Evolutionary conservation across 2,888 invertebrate species (phyloP).

Genomic region (Ganaspis brasiliensis): DNA sequence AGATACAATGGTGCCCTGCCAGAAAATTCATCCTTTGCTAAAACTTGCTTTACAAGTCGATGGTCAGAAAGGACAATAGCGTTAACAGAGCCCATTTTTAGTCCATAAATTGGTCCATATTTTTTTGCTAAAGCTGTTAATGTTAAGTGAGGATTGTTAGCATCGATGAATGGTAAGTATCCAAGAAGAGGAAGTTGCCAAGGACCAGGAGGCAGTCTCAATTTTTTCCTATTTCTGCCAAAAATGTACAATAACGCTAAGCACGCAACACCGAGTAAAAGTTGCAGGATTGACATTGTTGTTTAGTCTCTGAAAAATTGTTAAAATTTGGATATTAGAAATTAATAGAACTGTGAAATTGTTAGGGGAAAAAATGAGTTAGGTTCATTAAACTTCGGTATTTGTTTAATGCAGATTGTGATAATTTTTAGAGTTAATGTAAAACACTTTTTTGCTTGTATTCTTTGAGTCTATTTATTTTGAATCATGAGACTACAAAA

Average conservation of each 20-base stretch:
- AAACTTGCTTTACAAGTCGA: constrained; percentile 86
- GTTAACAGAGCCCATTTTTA: constrained; percentile 88
- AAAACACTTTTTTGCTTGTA: no score
- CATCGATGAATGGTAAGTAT: constrained; percentile 88
- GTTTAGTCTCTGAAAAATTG: constrained; percentile 3
- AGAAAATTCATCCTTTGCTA: constrained; percentile 87
- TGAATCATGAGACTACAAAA: no score
- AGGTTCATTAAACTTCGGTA: no score
- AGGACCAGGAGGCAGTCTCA: constrained; percentile 89
- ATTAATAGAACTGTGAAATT: no score
- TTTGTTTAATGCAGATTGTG: no score
- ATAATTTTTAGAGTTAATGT: no score
- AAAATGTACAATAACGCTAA: constrained; percentile 42
- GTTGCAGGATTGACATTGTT: constrained; percentile 65
- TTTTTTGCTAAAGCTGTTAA: constrained; percentile 85
- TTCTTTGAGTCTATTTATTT: no score
- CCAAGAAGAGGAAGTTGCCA: constrained; percentile 90
- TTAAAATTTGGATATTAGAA: background rate
- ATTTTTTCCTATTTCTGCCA: constrained; percentile 78
- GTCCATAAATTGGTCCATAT: constrained; percentile 89
- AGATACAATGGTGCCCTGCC: constrained; percentile 91
- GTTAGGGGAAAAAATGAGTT: no score
- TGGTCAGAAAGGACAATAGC: constrained; percentile 91
- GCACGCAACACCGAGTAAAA: constrained; percentile 29
- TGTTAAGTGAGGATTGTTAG: constrained; percentile 86